Conservation (phyloP, 92 coral and sea anemone species). For the Palythoa caribaeorum region DNA sequence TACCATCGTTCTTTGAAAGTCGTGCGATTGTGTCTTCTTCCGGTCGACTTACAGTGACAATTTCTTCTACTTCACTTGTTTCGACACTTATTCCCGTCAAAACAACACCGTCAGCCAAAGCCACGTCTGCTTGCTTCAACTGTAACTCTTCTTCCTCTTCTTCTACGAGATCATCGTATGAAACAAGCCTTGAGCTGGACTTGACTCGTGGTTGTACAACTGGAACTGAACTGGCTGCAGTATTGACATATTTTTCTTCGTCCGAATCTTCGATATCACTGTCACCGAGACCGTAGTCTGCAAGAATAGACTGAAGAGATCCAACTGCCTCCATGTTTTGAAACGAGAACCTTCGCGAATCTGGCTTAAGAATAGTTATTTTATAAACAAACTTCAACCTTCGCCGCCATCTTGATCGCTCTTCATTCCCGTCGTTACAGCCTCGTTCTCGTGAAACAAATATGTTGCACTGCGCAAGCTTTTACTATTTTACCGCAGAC, state of each 20-base stretch:
- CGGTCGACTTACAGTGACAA: neutral
- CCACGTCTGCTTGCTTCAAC: neutral
- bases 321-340: slow-evolving; percentile 35
- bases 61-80: neutral
- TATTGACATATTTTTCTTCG: slow-evolving; percentile 60
- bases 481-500: neutral
- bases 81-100: neutral
- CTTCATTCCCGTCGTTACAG: neutral
- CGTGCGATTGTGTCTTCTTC: neutral
- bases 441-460: neutral
- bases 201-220: slow-evolving; percentile 26
- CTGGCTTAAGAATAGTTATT: neutral
- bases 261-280: slow-evolving; percentile 93
- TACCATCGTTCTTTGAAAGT: slow-evolving; percentile 28
- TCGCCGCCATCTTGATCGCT: slow-evolving; percentile 28
- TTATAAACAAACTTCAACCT: neutral
- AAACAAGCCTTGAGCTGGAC: slow-evolving; percentile 83
- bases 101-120: neutral
- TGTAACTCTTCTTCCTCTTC: slow-evolving; percentile 66
- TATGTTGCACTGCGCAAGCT: neutral
- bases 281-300: slow-evolving; percentile 85
- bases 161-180: slow-evolving; percentile 84
- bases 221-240: slow-evolving; percentile 12
- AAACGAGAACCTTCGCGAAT: neutral
- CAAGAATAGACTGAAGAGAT: slow-evolving; percentile 53